Evolutionary conservation across 1,140 invertebrate species (phyloP).

Genomic region (Oppia nitens): DNA sequence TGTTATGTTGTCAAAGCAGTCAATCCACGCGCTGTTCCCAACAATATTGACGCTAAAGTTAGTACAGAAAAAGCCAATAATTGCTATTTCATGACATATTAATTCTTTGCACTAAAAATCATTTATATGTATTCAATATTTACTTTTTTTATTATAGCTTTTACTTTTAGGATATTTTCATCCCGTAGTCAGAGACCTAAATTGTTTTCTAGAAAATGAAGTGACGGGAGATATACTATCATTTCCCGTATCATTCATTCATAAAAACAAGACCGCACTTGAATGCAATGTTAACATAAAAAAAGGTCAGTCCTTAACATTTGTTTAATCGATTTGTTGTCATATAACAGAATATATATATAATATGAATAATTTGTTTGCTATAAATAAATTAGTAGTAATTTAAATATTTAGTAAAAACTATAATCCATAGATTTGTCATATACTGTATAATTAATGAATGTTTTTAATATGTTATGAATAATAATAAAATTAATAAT

Average conservation of each 20-base stretch:
- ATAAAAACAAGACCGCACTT: slow-evolving; percentile 10
- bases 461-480: no score
- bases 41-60: slow-evolving; percentile 3
- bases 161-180: slow-evolving; percentile 14
- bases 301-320: slow-evolving; percentile 7
- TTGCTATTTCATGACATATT: no score
- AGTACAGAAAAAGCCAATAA: not conserved
- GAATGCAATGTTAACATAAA: slow-evolving; percentile 8
- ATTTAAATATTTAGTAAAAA: no score
- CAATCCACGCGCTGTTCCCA: not conserved
- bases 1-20: slow-evolving; percentile 12
- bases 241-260: slow-evolving; percentile 10
- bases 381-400: no score
- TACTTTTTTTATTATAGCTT: slow-evolving; percentile 3
- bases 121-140: no score
- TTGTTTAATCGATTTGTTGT: no score
- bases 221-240: not conserved
- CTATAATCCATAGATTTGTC: no score
- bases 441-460: no score
- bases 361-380: no score
- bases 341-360: no score
- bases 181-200: slow-evolving; percentile 1
- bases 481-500: no score
- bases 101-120: no score
- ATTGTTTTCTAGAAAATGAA: slow-evolving; percentile 8